phyloP scores from a whole-genome alignment of 2,113 vertebrate species.

The Chaetorhynchus papuensis region DNA sequence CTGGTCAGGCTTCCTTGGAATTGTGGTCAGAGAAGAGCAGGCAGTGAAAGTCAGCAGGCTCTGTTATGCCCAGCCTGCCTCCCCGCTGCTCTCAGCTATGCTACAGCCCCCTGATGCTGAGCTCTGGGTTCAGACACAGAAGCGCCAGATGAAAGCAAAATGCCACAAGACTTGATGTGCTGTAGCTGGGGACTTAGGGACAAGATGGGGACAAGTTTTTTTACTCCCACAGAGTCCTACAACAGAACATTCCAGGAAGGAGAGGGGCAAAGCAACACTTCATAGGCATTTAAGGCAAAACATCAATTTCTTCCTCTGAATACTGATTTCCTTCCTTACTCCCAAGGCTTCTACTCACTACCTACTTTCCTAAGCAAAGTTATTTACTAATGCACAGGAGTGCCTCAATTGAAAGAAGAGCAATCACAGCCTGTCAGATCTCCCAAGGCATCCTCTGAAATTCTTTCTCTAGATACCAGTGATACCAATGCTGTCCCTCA shows the following conservation, averaged over 20 bases:
- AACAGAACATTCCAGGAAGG: not conserved
- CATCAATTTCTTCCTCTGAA: constrained; percentile 1
- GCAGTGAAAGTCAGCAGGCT: not conserved
- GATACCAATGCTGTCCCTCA: not conserved
- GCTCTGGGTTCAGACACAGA: not conserved
- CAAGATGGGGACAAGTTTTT: not conserved
- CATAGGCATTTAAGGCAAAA: not conserved
- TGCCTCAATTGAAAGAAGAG: not conserved
- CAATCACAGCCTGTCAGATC: constrained; percentile 7
- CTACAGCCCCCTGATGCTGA: not conserved
- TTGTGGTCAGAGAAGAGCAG: not conserved
- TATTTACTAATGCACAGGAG: constrained; percentile 26
- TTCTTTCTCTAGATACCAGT: not conserved
- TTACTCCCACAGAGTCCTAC: not conserved
- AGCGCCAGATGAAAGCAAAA: not conserved
- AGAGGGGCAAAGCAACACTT: not conserved
- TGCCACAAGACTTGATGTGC: not conserved
- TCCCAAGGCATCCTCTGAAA: constrained; percentile 35
- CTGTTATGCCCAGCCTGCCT: not conserved
- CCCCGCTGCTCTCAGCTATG: not conserved
- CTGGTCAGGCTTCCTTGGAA: not conserved
- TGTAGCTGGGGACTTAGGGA: not conserved
- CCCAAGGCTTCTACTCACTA: constrained; percentile 9
- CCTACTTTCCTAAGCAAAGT: constrained; percentile 15
- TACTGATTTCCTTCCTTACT: constrained; percentile 18